These are phyloP conservation scores for Ariolimax columbianus DNA, from an alignment of 2,888 invertebrate species.

Conservation along the genomic window DNA sequence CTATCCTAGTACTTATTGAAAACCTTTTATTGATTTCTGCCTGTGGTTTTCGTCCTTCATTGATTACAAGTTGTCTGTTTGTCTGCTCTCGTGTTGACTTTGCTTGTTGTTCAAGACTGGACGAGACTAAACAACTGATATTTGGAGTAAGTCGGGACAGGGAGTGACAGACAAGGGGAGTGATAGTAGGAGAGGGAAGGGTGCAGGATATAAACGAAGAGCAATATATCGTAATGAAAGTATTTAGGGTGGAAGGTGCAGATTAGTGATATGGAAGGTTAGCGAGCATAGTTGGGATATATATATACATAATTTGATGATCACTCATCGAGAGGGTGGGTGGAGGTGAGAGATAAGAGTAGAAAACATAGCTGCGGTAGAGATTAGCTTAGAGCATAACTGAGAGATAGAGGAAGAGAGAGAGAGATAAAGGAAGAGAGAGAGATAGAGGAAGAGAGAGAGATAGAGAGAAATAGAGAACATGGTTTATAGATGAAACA, in stretches of 20 bases:
- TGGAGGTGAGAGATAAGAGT: no score
- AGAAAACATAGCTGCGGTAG: no score
- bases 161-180: conserved; percentile 25
- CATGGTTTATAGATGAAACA: neutral
- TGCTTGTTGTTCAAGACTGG: neutral
- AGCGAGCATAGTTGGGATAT: no score
- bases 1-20: neutral
- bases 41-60: neutral
- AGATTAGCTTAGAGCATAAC: no score
- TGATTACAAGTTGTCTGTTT: neutral
- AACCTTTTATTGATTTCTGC: neutral
- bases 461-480: neutral
- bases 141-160: conserved; percentile 35
- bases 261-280: no score
- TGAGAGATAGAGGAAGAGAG: neutral
- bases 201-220: no score
- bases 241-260: no score
- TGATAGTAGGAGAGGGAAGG: no score
- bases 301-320: no score
- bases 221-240: no score
- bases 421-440: no score
- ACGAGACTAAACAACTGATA: neutral
- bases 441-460: neutral
- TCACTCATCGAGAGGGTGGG: no score
- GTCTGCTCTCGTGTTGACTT: neutral